phyloP scores from a whole-genome alignment of 2,888 invertebrate species.

The Notodonta ziczac region DNA sequence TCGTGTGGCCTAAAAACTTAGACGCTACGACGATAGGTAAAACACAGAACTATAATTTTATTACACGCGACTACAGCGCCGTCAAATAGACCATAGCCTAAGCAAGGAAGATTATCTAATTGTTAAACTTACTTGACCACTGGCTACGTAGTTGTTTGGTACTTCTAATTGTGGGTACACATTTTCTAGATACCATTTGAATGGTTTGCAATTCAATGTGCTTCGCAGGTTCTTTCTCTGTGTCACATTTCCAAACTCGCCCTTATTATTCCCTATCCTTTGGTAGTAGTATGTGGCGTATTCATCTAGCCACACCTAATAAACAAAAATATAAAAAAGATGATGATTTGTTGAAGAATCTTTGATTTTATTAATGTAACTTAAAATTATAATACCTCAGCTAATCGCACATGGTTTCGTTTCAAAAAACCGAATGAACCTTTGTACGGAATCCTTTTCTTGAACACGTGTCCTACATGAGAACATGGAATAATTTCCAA shows the following conservation, averaged over 20 bases:
- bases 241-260: conserved; percentile 95
- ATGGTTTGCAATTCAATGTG: conserved; percentile 94
- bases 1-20: no score
- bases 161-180: conserved; percentile 98
- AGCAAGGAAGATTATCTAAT: background rate
- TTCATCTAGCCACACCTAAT: conserved; percentile 95
- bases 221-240: conserved; percentile 90
- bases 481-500: conserved; percentile 99
- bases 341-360: background rate
- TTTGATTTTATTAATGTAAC: no score
- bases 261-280: conserved; percentile 95
- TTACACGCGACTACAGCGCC: no score
- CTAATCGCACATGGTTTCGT: conserved; percentile 95
- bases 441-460: conserved; percentile 96
- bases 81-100: no score
- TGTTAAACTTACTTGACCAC: conserved; percentile 91
- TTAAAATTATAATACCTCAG: conserved; percentile 83
- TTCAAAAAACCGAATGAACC: conserved; percentile 94
- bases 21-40: no score
- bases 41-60: no score
- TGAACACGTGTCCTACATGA: conserved; percentile 98
- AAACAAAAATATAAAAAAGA: background rate
- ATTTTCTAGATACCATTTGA: conserved; percentile 98
- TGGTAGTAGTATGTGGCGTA: conserved; percentile 98
- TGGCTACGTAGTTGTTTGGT: conserved; percentile 96